These are phyloP conservation scores for Lasaia peninsularis DNA, from an alignment of 1,140 invertebrate species.

Conservation along the genomic window DNA sequence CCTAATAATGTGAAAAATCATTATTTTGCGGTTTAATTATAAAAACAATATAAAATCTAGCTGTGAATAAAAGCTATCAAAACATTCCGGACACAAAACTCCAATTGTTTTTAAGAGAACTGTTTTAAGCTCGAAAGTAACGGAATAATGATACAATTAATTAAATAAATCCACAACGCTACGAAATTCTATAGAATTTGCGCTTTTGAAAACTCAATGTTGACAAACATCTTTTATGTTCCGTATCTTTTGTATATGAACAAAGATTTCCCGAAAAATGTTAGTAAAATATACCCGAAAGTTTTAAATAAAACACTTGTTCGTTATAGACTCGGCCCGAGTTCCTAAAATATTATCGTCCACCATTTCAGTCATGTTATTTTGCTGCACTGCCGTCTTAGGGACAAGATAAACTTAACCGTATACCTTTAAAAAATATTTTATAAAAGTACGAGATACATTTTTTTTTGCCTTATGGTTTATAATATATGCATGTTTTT, in stretches of 20 bases:
- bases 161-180: not conserved
- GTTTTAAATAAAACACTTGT: conserved; percentile 14
- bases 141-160: not conserved
- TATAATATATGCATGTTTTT: no score
- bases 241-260: not conserved
- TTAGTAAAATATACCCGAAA: not conserved
- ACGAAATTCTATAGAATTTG: not conserved
- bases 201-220: not conserved
- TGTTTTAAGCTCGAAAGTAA: no score
- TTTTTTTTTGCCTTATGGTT: no score
- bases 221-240: conserved; percentile 8
- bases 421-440: not conserved
- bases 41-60: no score
- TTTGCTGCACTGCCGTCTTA: conserved; percentile 18
- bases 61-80: no score
- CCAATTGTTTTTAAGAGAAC: no score
- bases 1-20: no score
- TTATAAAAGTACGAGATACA: not conserved
- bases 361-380: conserved; percentile 19
- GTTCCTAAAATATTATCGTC: conserved; percentile 23
- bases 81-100: no score
- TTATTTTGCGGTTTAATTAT: no score
- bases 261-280: conserved; percentile 7
- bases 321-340: conserved; percentile 6
- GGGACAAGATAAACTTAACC: not conserved